phyloP scores from a whole-genome alignment of 1,140 invertebrate species.

The Panagrolaimus sp. region DNA sequence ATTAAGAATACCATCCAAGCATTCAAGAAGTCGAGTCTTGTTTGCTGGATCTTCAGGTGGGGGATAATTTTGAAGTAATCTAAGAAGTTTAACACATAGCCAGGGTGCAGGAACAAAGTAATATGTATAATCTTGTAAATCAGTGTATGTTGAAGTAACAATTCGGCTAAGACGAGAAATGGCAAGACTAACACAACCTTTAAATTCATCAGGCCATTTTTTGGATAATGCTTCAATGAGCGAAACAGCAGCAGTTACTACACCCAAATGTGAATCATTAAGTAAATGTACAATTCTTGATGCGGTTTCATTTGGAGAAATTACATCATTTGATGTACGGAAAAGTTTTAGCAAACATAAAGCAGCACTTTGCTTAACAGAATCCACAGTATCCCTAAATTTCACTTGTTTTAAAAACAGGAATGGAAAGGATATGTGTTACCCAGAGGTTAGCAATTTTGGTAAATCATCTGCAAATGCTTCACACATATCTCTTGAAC shows the following conservation, averaged over 20 bases:
- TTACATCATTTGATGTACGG: constrained; percentile 82
- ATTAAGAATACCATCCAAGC: constrained; percentile 97
- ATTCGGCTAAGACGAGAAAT: constrained; percentile 85
- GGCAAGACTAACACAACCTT: constrained; percentile 93
- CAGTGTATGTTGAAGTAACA: constrained; percentile 54
- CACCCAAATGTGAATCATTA: constrained; percentile 93
- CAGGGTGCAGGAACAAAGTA: constrained; percentile 99
- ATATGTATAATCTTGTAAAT: constrained; percentile 87
- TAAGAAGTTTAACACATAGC: constrained; percentile 93
- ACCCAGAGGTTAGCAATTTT: constrained; percentile 86
- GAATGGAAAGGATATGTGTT: too few species aligned
- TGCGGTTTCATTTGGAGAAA: constrained; percentile 95
- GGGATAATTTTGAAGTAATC: constrained; percentile 94
- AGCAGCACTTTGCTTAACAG: constrained; percentile 98
- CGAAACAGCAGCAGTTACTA: constrained; percentile 95
- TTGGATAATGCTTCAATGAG: constrained; percentile 96
- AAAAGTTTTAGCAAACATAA: constrained; percentile 86
- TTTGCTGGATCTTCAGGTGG: constrained; percentile 67
- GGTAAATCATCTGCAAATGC: constrained; percentile 96
- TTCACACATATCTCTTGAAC: constrained; percentile 98
- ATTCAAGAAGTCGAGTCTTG: constrained; percentile 87
- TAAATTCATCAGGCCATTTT: constrained; percentile 97
- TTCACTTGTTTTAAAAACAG: too few species aligned
- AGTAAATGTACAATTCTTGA: constrained; percentile 94
- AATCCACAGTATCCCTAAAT: constrained; percentile 84